phyloP scores from a whole-genome alignment of 2,113 vertebrate species.

The Eidolon helvum region DNA sequence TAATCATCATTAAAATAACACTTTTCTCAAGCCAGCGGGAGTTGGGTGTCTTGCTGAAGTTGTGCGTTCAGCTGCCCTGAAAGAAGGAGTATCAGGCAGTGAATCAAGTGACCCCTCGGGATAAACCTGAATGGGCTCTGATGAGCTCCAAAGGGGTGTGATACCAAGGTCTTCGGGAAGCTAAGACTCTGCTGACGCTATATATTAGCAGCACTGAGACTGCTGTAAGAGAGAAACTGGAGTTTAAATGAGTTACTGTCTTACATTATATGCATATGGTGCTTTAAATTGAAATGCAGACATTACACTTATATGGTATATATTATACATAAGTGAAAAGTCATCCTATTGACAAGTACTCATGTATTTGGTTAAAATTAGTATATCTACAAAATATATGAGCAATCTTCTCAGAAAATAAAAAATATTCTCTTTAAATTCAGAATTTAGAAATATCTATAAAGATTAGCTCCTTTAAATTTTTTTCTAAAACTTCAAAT shows the following conservation, averaged over 20 bases:
- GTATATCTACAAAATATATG: neutral
- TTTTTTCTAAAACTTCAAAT: neutral
- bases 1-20: constrained; percentile 68
- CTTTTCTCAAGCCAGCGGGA: constrained; percentile 54
- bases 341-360: neutral
- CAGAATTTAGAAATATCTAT: neutral
- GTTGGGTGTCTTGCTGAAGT: constrained; percentile 49
- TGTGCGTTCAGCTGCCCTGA: neutral
- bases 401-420: neutral
- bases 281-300: neutral
- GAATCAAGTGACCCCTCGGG: constrained; percentile 37
- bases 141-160: constrained; percentile 53
- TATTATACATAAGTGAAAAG: neutral
- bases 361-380: neutral
- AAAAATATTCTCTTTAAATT: constrained; percentile 13
- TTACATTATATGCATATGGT: neutral
- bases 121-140: constrained; percentile 66
- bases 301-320: neutral
- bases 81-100: constrained; percentile 4
- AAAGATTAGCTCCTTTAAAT: constrained; percentile 14
- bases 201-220: neutral
- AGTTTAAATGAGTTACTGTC: neutral
- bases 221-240: neutral
- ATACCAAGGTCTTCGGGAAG: neutral
- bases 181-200: neutral